Conservation (phyloP, 35 echinoderm and acorn worm species). For the Ophiothrix spiculata region DNA sequence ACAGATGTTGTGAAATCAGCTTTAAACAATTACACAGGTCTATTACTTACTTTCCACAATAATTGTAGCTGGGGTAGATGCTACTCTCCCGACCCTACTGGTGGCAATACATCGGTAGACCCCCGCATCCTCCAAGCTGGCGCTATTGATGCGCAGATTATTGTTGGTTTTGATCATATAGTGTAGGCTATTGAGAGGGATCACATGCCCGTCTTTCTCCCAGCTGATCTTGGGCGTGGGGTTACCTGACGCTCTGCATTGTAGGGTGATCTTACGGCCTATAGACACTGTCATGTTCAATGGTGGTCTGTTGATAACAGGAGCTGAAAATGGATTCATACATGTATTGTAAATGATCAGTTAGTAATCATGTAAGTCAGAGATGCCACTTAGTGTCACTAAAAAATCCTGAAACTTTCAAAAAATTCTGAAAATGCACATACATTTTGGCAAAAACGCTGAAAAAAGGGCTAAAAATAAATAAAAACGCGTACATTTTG, state of each 20-base stretch:
- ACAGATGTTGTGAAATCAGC: no score
- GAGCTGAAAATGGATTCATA: background rate
- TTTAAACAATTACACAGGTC: no score
- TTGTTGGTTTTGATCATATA: background rate
- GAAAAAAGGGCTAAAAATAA: no score
- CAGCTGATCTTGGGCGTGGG: background rate
- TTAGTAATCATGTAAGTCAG: no score
- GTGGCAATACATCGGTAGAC: background rate
- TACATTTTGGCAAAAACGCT: no score
- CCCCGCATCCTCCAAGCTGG: background rate
- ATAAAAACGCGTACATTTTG: no score
- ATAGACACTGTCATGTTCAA: background rate
- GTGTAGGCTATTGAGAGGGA: background rate
- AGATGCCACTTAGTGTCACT: no score
- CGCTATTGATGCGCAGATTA: background rate
- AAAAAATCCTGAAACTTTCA: no score
- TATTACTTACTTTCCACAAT: constrained; percentile 4
- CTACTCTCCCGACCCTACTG: background rate
- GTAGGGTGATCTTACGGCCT: background rate
- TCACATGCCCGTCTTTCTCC: background rate
- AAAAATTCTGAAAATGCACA: no score
- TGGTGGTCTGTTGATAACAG: background rate
- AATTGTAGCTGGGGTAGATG: background rate
- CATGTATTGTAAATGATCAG: no score
- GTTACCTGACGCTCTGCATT: background rate